Evolutionary conservation across 2,797 vertebrate genomes (phyloP), one percentile per base, ranked within the genome.

Genomic region (Paramormyrops hopkinsi): DNA sequence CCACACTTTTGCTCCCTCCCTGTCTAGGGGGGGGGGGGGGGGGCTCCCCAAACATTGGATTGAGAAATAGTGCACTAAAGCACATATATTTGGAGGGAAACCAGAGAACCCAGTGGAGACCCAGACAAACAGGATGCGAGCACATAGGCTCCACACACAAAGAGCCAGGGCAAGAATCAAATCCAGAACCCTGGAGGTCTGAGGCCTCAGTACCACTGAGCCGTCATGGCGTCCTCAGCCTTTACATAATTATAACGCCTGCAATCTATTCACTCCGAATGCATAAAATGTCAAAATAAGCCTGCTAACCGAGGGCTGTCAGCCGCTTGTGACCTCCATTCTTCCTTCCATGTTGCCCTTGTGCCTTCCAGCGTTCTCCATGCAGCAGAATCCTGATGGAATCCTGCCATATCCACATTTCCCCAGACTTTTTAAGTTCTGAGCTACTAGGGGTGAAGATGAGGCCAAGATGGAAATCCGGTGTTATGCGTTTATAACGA

Each of bases 61-160:
- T 69, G 25, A 69, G 62, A 69, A 69, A 69, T 25, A 69, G 22
- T 76, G 4, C 73, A 7, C 17, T 79, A 79, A 79, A 79, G 37
- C 73, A 79, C 73, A 44, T 44, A 33, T 14, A 73, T 79, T 79
- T 79, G 73, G 73, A 79, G 37, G 73, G 37, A 79, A 79, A 44
- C 73, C 73, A 79, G 73, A 44, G 90, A 29, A 1, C 88, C 76
- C 59, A 6, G 9, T 90, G 82, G 91, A 93, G 19, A 44, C 73
- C 37, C 73, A 79, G 33, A 79, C 37, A n/a, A 79, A 79, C 73
- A 79, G 19, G 73, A 79, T 44, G 33, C 37, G 17, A 79, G 37
- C 29, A 17, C 25, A 69, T 69, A 12, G 59, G 59, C 22, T 65
- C 9, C 22, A 1, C 59, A 65, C 62, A 65, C 62, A 69, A 69